Percentiles rank a stretch among this genome's conserved stretches.
phyloP scores from a whole-genome alignment of 2,888 invertebrate genomes.

The Thysanoteuthis rhombus region DNA sequence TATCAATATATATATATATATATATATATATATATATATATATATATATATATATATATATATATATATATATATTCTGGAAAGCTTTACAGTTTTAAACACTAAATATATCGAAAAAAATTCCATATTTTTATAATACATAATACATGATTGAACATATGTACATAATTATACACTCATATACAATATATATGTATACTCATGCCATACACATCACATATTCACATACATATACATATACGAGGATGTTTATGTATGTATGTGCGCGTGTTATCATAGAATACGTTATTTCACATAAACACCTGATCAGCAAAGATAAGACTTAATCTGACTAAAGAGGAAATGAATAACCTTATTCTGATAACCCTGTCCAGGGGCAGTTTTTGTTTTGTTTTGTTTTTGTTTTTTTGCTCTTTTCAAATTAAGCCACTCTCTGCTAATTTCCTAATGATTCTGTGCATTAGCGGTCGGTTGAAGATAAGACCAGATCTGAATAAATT shows the following conservation, averaged over 20 bases:
- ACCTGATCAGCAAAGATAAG: neutral
- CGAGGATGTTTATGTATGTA: too few species aligned
- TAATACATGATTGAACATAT: too few species aligned
- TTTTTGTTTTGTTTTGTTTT: too few species aligned
- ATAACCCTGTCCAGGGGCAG: neutral
- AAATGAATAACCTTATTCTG: neutral
- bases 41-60: neutral
- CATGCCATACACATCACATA: too few species aligned
- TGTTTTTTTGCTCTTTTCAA: neutral
- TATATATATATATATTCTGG: too few species aligned
- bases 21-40: neutral
- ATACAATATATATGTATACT: constrained; percentile 19
- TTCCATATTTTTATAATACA: too few species aligned
- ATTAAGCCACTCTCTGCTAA: neutral
- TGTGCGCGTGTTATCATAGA: too few species aligned
- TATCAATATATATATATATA: neutral
- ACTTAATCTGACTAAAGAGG: neutral
- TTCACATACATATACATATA: too few species aligned
- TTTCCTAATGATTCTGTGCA: neutral
- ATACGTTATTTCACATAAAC: neutral
- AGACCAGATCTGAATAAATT: neutral
- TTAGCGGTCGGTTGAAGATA: neutral
- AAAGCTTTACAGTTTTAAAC: too few species aligned
- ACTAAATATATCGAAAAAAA: too few species aligned
- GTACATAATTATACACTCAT: neutral